Percentiles rank a stretch among this genome's conserved stretches.
Evolutionary conservation across 2,888 invertebrate species (phyloP).

Genomic region (Dichetophora obliterata): DNA sequence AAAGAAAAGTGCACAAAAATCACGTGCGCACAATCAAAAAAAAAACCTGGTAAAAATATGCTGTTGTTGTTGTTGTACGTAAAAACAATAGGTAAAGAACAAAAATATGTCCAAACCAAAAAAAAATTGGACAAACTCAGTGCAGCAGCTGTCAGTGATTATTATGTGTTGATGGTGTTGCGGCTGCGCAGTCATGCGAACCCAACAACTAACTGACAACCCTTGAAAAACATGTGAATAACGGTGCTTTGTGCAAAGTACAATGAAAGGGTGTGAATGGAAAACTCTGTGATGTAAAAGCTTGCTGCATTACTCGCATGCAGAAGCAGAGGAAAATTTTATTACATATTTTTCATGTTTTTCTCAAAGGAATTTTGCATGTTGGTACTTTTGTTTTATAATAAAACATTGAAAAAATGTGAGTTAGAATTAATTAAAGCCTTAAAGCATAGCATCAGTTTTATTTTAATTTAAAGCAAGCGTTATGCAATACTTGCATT

Average conservation of each 20-base stretch:
- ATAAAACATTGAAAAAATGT: too few species aligned
- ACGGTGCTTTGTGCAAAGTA: background rate
- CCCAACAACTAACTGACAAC: background rate
- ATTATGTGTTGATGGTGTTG: background rate
- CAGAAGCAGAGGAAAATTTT: too few species aligned
- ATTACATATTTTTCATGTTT: too few species aligned
- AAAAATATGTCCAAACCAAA: background rate
- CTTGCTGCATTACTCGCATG: too few species aligned
- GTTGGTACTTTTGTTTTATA: too few species aligned
- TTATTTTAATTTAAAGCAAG: too few species aligned
- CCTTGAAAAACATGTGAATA: background rate
- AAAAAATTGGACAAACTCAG: background rate
- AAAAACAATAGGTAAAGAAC: background rate
- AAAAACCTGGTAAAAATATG: background rate
- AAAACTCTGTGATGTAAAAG: too few species aligned
- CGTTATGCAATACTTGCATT: too few species aligned
- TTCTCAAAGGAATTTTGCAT: too few species aligned
- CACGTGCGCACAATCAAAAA: background rate
- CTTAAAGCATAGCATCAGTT: too few species aligned
- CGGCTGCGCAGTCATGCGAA: background rate
- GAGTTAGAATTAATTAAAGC: too few species aligned
- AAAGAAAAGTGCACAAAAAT: background rate
- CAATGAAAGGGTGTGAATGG: background rate
- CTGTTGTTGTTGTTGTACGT: background rate
- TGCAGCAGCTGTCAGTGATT: conserved; percentile 7